Evolutionary conservation across 1,140 invertebrate species (phyloP), one percentile per base, ranked within the genome.

Genomic region (Drosophila funebris): DNA sequence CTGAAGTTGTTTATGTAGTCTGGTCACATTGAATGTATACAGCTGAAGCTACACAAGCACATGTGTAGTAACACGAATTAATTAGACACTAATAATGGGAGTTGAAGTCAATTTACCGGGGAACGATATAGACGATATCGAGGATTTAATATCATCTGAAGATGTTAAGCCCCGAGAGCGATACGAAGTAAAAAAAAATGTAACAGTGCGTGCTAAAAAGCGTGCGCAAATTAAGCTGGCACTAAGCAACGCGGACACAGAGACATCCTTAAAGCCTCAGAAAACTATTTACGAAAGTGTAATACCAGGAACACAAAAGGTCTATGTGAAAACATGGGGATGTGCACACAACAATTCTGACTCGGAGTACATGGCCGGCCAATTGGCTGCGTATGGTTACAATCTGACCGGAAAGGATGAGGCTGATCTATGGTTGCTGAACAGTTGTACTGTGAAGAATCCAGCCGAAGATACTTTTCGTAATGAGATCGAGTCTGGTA

Each of bases 361-460:
- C 90, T 96, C 96, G 8, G 98, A 98, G 93, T 99, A 99, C 87
- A 99, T 99, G 98, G 97, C 97, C 33, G 98, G 98, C 0, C 95
- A 98, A 70, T 92, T 99, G 43, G 95, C 96, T 14, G 93, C 95
- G 0, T 97, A 96, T 91, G 98, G 98, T 0, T 99, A 98, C 91
- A 94, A 93, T 64, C 93, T 99, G 13, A 97, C 96, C 81, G 94
- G 97, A 54, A 97, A 97, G 92, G 92, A 94, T 24, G 92, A 94
- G 43, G 98, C 98, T 1, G 96, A 99, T 92, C 91, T 99, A 3
- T 99, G 98, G 98, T 91, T 99, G 8, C 93, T 99, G 0, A 99
- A 99, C 92, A 99, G 97, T 66, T 99, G 98, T 90, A 99, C 98
- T 4, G 98, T 99, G 0, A 99, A 99, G 92, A 99, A 94, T 92